Base-by-base conservation (phyloP, 2,113 vertebrate species). In the Austrofundulus limnaeus region DNA sequence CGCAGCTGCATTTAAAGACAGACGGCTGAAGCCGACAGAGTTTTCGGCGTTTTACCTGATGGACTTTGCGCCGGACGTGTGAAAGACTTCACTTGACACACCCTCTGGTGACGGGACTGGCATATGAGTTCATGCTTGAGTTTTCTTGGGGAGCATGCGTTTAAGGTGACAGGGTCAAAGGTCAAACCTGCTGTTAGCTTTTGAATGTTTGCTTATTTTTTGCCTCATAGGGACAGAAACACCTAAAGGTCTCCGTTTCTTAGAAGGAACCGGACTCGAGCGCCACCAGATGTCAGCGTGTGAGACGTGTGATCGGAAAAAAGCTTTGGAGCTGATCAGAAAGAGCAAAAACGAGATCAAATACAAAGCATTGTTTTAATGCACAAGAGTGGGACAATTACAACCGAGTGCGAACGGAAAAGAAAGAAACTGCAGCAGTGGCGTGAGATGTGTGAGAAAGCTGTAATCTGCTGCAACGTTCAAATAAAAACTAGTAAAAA, bases 281-380 rank as follows among this genome's bases (percentile, higher is more conserved):
- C 2, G 13, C 49, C 65, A 55, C 39, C 46, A 65, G 21, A 66
- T 15, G 47, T 14, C 25, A 64, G 28, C n/a, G 39, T 0, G 21
- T 1, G 39, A 14, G 51, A 47, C 5, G 16, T 16, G 5, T 57
- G 7, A 20, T 21, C 47, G 0, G 12, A 56, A 23, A 24, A 37
- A 34, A 34, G 46, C 8, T 28, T 54, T 1, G 8, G 8, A 47
- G n/a, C 3, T 11, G 24, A 37, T 39, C 1, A 60, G 66, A 75
- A 78, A 65, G 37, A 57, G 52, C 0, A 7, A 34, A 39, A 43
- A 75, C 19, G 51, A 62, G 25, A 71, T 34, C 49, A 53, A 75
- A 70, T 80, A 80, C 66, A 82, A 89, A 74, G 74, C 74, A 81
- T 53, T 14, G 37, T 90, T 34, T 88, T 90, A 86, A 87, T 87